Evolutionary conservation across 1,140 invertebrate species (phyloP).

Genomic region (Tigriopus japonicus): DNA sequence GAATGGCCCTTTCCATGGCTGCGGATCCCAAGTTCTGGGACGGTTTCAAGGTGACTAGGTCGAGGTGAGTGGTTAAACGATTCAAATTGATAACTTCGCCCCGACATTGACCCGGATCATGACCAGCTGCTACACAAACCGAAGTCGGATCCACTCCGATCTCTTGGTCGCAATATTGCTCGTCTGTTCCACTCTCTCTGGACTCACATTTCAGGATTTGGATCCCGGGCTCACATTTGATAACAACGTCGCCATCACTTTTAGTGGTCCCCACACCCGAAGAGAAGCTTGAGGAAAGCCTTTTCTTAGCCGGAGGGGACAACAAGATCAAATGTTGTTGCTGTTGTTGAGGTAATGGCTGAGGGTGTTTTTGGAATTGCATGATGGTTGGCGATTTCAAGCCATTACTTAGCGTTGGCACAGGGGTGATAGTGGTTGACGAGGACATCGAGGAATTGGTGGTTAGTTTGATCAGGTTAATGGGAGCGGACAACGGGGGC

Average conservation of each 20-base stretch:
- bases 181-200: not conserved
- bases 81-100: not conserved
- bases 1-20: slow-evolving; percentile 2
- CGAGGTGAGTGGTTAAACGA: not conserved
- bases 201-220: not conserved
- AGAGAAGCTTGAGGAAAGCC: not conserved
- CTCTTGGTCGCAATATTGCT: not conserved
- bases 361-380: too few relatives aligned
- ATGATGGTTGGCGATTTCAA: too few relatives aligned
- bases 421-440: not conserved
- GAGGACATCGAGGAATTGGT: not conserved
- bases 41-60: not conserved
- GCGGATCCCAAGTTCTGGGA: not conserved
- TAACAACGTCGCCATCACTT: not conserved
- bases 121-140: too few relatives aligned
- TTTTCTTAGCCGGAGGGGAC: too few relatives aligned
- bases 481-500: not conserved
- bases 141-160: not conserved
- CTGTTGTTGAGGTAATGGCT: too few relatives aligned
- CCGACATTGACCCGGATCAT: not conserved
- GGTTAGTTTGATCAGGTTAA: not conserved
- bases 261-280: not conserved
- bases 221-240: slow-evolving; percentile 5
- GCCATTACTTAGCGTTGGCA: not conserved
- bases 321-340: too few relatives aligned